Conservation (phyloP, 2,888 invertebrate genomes). For the Hypomecis atomaria region DNA sequence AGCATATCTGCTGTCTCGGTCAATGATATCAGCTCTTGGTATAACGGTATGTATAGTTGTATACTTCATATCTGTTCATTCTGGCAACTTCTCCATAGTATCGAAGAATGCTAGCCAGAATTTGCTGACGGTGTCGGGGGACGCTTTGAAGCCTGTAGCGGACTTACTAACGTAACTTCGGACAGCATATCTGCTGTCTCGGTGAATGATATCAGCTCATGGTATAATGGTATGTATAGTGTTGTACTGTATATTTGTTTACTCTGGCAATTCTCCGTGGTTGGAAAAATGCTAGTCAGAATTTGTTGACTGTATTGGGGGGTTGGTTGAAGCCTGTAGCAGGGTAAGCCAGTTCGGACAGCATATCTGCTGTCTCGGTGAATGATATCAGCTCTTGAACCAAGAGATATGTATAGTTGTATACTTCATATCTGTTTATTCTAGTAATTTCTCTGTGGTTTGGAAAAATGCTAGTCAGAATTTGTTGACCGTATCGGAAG, state of each 20-base stretch:
- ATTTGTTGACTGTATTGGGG: constrained; percentile 67
- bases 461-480: constrained; percentile 66
- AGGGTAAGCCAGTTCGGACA: constrained; percentile 70
- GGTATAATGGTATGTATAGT: constrained; percentile 84
- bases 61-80: constrained; percentile 39
- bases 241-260: not conserved
- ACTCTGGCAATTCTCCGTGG: constrained; percentile 78
- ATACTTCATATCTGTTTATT: constrained; percentile 44
- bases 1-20: constrained; percentile 81
- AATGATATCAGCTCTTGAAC: constrained; percentile 88
- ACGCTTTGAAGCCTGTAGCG: constrained; percentile 67
- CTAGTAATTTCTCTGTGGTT: constrained; percentile 73
- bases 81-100: constrained; percentile 73
- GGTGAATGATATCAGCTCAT: constrained; percentile 87
- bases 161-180: constrained; percentile 68
- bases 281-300: constrained; percentile 65
- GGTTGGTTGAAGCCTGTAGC: constrained; percentile 69
- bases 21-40: constrained; percentile 88
- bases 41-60: constrained; percentile 75
- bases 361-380: constrained; percentile 81
- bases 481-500: constrained; percentile 68
- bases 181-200: constrained; percentile 81
- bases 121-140: constrained; percentile 68
- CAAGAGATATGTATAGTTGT: constrained; percentile 71
- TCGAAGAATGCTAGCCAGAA: constrained; percentile 66